These are phyloP conservation scores for Actinernus sp. DNA, from an alignment of 92 coral and sea anemone genomes.

Conservation along the genomic window DNA sequence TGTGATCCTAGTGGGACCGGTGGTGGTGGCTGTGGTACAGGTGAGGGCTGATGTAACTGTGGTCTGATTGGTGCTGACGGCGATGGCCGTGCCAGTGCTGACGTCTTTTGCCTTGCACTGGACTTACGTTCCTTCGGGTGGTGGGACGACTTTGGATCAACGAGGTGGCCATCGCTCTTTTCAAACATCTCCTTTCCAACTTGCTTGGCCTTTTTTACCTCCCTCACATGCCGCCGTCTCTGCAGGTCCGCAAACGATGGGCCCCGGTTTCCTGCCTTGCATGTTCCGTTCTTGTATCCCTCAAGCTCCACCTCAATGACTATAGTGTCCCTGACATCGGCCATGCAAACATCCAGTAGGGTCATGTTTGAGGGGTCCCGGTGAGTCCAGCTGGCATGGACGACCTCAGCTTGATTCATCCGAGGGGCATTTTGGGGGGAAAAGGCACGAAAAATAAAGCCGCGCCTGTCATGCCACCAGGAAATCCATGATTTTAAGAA, in stretches of 20 bases:
- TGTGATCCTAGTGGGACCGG: no score
- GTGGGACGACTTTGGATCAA: constrained; percentile 36
- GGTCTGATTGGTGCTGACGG: not conserved
- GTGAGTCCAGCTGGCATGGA: constrained; percentile 41
- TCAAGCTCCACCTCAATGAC: constrained; percentile 48
- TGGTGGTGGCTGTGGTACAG: no score
- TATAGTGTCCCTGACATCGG: constrained; percentile 59
- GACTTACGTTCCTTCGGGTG: constrained; percentile 25
- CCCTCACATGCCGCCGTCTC: constrained; percentile 42
- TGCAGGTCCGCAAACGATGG: constrained; percentile 41
- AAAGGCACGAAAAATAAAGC: constrained; percentile 62
- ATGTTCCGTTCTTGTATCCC: constrained; percentile 30
- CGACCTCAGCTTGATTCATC: constrained; percentile 1
- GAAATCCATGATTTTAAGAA: constrained; percentile 58
- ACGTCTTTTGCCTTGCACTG: not conserved
- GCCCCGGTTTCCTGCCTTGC: constrained; percentile 45
- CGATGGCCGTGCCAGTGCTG: not conserved
- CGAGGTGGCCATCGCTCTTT: constrained; percentile 30
- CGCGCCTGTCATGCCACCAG: constrained; percentile 74
- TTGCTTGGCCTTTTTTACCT: constrained; percentile 38
- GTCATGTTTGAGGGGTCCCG: constrained; percentile 39
- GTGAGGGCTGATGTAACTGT: no score
- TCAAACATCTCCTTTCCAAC: constrained; percentile 53
- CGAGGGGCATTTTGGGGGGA: constrained; percentile 36
- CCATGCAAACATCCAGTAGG: constrained; percentile 44